These are phyloP conservation scores for Lasioglossum figueresi DNA, from an alignment of 2,888 invertebrate genomes.

Conservation along the genomic window DNA sequence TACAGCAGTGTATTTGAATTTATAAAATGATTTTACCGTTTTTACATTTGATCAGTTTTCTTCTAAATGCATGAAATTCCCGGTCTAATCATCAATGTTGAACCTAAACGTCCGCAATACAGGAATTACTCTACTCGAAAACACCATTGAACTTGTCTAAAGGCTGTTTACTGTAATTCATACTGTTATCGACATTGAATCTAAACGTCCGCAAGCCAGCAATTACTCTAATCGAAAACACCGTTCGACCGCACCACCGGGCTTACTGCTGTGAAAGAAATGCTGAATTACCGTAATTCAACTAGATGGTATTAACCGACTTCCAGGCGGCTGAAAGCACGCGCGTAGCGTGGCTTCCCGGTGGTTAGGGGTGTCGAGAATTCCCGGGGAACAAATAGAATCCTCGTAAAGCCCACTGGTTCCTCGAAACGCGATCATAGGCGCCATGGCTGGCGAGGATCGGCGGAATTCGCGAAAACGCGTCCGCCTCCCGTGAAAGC, in stretches of 20 bases:
- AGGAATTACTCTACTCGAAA: neutral
- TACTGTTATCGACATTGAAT: neutral
- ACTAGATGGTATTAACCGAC: neutral
- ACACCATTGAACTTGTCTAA: neutral
- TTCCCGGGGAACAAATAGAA: slow-evolving; percentile 27
- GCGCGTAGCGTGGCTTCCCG: neutral
- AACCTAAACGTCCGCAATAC: neutral
- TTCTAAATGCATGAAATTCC: neutral
- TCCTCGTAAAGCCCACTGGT: slow-evolving; percentile 21
- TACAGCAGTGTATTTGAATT: neutral
- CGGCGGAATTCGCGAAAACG: slow-evolving; percentile 1
- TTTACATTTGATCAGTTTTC: neutral
- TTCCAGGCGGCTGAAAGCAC: neutral
- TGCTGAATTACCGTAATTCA: slow-evolving; percentile 15
- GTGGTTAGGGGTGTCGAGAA: neutral
- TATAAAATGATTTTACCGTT: neutral
- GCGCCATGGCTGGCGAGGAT: neutral
- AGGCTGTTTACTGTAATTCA: neutral
- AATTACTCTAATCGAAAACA: neutral
- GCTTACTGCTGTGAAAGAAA: neutral
- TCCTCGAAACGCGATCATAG: neutral
- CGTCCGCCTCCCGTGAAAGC: slow-evolving; percentile 23
- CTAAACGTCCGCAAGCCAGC: neutral
- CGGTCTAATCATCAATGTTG: neutral
- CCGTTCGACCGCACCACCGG: neutral